Percentiles rank a stretch among this genome's conserved stretches.
Conservation (phyloP, 2,888 invertebrate genomes). For the Isotomurus palustris region DNA sequence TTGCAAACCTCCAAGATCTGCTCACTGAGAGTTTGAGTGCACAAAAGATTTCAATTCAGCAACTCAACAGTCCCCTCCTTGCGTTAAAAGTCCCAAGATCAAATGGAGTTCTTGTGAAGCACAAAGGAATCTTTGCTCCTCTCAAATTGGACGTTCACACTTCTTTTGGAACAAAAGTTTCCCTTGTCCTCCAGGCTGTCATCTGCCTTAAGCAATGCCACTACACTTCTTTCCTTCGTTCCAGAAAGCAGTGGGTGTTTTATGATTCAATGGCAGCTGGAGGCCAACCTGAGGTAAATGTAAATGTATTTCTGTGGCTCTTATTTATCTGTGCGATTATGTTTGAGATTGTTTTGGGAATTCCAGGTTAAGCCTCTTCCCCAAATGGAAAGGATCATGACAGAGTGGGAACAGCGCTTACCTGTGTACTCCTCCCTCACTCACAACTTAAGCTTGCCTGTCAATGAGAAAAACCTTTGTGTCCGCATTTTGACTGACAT, state of each 20-base stretch:
- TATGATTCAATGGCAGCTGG: constrained; percentile 1
- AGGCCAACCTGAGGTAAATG: not conserved
- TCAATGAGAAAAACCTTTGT: no score
- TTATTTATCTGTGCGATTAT: no score
- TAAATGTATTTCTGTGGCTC: not conserved
- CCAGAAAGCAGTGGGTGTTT: not conserved
- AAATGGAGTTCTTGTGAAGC: not conserved
- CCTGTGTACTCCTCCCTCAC: no score
- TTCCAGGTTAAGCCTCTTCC: no score
- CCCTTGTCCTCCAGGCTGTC: not conserved
- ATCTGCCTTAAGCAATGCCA: not conserved
- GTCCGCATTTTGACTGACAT: no score
- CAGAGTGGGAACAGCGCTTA: no score
- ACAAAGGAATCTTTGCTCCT: not conserved
- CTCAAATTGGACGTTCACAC: not conserved
- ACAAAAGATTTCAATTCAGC: not conserved
- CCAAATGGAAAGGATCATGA: no score
- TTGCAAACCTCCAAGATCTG: not conserved
- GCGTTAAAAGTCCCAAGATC: not conserved
- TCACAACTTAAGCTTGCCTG: no score
- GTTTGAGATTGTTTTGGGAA: no score
- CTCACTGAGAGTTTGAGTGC: not conserved
- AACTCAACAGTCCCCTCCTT: not conserved
- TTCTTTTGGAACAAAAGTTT: no score
- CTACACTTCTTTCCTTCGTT: constrained; percentile 3